These are phyloP conservation scores for Simalia tracyae DNA, from an alignment of 2,797 vertebrate genomes.

Conservation along the genomic window DNA sequence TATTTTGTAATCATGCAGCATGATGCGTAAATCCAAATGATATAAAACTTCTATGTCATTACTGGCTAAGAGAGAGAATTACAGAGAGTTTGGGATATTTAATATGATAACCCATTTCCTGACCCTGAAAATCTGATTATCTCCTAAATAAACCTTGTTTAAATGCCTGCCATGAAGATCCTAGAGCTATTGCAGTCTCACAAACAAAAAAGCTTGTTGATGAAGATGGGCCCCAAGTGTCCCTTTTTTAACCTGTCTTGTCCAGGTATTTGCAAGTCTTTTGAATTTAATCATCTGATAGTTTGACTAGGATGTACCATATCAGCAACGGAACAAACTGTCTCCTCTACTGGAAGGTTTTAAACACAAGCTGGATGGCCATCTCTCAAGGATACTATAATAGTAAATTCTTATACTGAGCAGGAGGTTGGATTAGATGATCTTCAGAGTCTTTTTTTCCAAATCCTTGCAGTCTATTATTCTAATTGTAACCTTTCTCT, in stretches of 20 bases:
- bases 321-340: neutral
- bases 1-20: neutral
- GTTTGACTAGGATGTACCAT: neutral
- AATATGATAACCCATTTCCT: neutral
- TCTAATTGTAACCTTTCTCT: neutral
- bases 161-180: neutral
- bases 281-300: neutral
- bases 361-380: neutral
- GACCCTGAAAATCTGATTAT: neutral
- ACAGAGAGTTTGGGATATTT: neutral
- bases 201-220: neutral
- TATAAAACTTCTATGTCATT: neutral
- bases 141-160: neutral
- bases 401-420: neutral
- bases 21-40: neutral
- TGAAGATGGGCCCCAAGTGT: neutral
- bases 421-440: neutral
- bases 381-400: neutral
- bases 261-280: neutral
- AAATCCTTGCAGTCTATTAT: neutral
- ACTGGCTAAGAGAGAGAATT: neutral
- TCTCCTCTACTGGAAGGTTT: neutral
- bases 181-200: neutral
- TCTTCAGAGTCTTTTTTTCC: neutral
- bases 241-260: neutral